phyloP scores from a whole-genome alignment of 1,140 invertebrate species.

The Drosophila ananassae region DNA sequence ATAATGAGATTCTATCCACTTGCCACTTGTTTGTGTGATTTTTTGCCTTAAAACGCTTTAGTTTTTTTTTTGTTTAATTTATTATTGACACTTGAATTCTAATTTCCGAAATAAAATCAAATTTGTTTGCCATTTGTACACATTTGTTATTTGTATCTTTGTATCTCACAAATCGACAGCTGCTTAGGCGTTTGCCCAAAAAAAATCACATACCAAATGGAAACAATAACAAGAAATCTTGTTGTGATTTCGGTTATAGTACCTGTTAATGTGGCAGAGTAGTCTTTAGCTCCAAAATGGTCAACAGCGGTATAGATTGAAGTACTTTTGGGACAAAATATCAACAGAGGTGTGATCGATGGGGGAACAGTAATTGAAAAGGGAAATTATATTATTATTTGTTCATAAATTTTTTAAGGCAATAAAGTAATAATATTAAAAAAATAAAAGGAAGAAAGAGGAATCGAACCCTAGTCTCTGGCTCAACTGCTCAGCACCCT shows the following conservation, averaged over 20 bases:
- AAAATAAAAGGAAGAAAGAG: no score
- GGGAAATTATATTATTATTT: background rate
- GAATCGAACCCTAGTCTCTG: no score
- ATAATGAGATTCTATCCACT: constrained; percentile 32
- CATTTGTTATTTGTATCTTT: constrained; percentile 22
- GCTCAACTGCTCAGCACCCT: no score
- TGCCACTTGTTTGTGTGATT: background rate
- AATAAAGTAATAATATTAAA: no score
- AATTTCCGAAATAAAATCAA: constrained; percentile 36
- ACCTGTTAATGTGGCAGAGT: constrained; percentile 18
- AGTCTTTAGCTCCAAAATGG: constrained; percentile 62
- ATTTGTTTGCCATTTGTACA: constrained; percentile 25
- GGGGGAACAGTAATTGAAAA: background rate
- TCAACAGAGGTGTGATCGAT: background rate
- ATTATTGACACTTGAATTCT: constrained; percentile 40
- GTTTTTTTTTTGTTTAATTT: constrained; percentile 8
- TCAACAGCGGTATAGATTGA: constrained; percentile 40
- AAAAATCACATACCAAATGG: constrained; percentile 23
- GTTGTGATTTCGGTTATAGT: constrained; percentile 5
- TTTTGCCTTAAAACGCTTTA: constrained; percentile 25
- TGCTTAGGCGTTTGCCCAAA: constrained; percentile 67
- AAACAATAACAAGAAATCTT: constrained; percentile 31
- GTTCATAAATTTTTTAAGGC: no score
- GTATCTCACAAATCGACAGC: constrained; percentile 34
- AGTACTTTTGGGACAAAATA: constrained; percentile 16